Evolutionary conservation across 2,113 vertebrate genomes (phyloP).

Genomic region (Bubo scandiacus): DNA sequence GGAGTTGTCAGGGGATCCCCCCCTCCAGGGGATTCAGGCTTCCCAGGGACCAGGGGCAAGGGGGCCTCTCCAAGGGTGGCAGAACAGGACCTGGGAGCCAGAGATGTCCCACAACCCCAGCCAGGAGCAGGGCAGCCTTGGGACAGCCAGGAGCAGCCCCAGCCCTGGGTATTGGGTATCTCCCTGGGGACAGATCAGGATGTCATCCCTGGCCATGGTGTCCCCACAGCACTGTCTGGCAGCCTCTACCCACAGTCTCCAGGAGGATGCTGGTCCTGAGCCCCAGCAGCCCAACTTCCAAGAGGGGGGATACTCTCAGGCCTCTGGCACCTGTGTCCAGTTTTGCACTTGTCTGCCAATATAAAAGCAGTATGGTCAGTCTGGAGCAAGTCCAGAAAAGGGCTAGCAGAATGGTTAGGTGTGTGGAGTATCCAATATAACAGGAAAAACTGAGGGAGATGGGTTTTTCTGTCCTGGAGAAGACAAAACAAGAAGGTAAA

Average conservation of each 20-base stretch:
- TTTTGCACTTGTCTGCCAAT: background rate
- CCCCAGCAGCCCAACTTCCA: background rate
- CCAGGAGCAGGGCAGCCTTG: too few relatives aligned
- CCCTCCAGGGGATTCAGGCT: background rate
- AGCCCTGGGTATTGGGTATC: background rate
- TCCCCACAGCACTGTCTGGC: background rate
- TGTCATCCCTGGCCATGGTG: background rate
- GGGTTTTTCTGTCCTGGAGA: background rate
- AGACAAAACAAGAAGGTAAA: background rate
- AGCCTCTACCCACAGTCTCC: background rate
- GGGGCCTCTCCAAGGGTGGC: too few relatives aligned
- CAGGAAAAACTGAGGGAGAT: background rate
- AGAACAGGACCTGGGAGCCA: background rate
- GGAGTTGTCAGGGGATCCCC: background rate
- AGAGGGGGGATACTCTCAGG: background rate
- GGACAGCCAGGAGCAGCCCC: background rate
- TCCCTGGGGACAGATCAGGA: background rate
- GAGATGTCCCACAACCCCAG: background rate
- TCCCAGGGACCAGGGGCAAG: background rate
- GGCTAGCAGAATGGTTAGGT: background rate
- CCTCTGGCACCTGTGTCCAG: too few relatives aligned
- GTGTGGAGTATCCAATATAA: background rate
- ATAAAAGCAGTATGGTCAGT: background rate
- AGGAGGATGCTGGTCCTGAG: background rate
- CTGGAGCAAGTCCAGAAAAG: background rate